Conservation (phyloP, 2,113 vertebrate species). For the Chaetodon auriga region DNA sequence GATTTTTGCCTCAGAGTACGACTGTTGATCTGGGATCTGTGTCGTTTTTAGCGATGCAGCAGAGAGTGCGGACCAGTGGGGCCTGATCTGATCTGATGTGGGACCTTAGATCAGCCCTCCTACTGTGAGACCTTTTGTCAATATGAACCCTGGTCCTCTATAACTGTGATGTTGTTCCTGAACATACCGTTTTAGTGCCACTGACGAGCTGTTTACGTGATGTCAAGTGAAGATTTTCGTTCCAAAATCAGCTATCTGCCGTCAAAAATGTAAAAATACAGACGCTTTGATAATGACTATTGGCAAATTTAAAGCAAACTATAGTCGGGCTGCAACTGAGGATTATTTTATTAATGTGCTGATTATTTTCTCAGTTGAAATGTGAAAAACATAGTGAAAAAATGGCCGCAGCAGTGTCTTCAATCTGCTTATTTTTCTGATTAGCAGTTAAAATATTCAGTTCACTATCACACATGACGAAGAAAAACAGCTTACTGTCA, state of each 20-base stretch:
- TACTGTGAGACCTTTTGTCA: conserved; percentile 44
- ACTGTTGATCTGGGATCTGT: conserved; percentile 27
- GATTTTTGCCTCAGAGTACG: conserved; percentile 35
- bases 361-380: neutral
- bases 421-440: conserved; percentile 1
- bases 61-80: neutral
- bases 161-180: conserved; percentile 69
- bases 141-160: conserved; percentile 50
- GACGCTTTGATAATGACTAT: conserved; percentile 1
- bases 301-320: conserved; percentile 18
- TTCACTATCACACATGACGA: neutral
- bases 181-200: conserved; percentile 68
- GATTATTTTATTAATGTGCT: neutral
- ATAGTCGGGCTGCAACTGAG: neutral
- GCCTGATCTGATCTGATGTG: neutral
- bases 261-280: conserved; percentile 1
- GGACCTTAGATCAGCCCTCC: conserved; percentile 28
- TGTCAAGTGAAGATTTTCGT: conserved; percentile 65
- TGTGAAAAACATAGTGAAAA: neutral
- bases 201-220: conserved; percentile 67
- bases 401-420: neutral
- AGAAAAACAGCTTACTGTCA: neutral
- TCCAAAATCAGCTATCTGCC: conserved; percentile 53
- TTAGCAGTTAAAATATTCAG: neutral
- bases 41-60: neutral